Base-by-base conservation (phyloP, 2,888 invertebrate genomes). In the Entomobrya proxima region DNA sequence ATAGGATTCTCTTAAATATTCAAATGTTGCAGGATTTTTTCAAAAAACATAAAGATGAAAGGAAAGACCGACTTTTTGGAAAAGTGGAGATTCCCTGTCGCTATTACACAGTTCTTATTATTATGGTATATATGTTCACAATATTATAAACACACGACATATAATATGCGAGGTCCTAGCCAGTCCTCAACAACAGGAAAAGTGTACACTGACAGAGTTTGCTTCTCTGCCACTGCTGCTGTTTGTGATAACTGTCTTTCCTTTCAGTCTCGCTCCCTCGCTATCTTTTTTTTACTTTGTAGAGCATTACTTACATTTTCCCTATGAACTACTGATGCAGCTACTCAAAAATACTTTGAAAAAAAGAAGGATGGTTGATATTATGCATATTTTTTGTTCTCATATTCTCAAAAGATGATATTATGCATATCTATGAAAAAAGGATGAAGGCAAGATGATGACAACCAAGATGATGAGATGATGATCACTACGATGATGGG, bases 381-480 rank as follows among this genome's bases (percentile, higher is more conserved):
- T 32, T 82, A 77, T 52, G 52, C 77, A 84, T 84, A 69, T 37
- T 77, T 82, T 52, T 75, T 76, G 50, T 55, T 67, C 32, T 50
- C 61, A 27, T 61, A 58, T 32, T 61, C 52, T 76, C 64, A 44
- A 35, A 74, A 75, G 52, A 75, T 55, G 69, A 84, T 69, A 77
- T 74, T 84, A 74, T 85, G 72, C 85, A 85, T 61, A 64, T 78
- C 84, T 85, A 78, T 74, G 83, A 76, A 78, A 67, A 83, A 79
- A 74, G 85, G 78, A 85, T 85, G 61, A 85, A 79, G 79, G 47
- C 47, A 74, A 79, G 85, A 85, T 85, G 85, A 85, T 77, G 85
- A 85, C 85, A 79, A 78, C 79, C 74, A 74, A 74, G 78, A 79
- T 85, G 85, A 85, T 78, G 78, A 78, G 84, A 84, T 61, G 76